Percentiles rank a stretch among this genome's conserved stretches.
These are phyloP conservation scores for Pilophorus perplexus DNA, from an alignment of 2,888 invertebrate species.

Conservation along the genomic window DNA sequence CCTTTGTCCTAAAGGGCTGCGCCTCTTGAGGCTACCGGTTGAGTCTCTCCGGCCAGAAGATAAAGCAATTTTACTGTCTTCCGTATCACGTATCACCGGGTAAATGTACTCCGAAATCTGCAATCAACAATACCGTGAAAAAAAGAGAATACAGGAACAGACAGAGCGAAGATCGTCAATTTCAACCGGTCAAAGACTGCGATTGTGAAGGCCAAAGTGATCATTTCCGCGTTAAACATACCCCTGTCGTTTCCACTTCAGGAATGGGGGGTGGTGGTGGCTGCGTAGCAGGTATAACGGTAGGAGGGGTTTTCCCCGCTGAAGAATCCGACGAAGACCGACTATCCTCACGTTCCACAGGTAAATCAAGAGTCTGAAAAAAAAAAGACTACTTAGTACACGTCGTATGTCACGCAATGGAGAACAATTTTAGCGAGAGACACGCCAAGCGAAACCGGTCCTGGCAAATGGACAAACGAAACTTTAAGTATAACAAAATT, in stretches of 20 bases:
- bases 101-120: constrained; percentile 34
- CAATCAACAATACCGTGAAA: not conserved
- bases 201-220: too few species aligned
- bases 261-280: constrained; percentile 53
- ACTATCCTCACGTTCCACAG: constrained; percentile 74
- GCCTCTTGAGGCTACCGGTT: constrained; percentile 46
- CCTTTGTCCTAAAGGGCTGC: constrained; percentile 47
- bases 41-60: constrained; percentile 39
- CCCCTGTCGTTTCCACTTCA: constrained; percentile 52
- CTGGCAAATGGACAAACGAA: too few species aligned
- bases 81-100: constrained; percentile 53
- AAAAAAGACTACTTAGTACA: too few species aligned
- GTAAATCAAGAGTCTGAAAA: constrained; percentile 79
- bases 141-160: too few species aligned
- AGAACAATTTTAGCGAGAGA: too few species aligned
- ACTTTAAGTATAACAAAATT: too few species aligned
- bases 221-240: too few species aligned
- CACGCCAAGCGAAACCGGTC: too few species aligned
- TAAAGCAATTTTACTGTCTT: constrained; percentile 42
- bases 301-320: constrained; percentile 53
- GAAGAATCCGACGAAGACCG: constrained; percentile 71
- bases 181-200: too few species aligned
- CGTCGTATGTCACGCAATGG: too few species aligned
- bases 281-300: constrained; percentile 44
- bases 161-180: too few species aligned